phyloP scores from a whole-genome alignment of 1,140 invertebrate genomes.

The Prorops nasuta region DNA sequence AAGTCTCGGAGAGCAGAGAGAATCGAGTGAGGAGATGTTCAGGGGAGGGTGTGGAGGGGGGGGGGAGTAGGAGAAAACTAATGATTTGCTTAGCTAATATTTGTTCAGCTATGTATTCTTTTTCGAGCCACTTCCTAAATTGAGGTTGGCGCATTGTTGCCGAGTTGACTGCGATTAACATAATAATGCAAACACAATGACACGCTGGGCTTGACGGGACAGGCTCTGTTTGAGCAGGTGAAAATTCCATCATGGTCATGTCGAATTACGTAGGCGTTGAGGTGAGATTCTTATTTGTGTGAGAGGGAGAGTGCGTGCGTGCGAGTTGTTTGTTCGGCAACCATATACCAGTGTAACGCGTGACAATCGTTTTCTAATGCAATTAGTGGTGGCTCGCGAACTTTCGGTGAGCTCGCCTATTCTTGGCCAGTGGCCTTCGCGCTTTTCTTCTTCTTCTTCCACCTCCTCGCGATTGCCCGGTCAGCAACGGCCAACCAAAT shows the following conservation, averaged over 20 bases:
- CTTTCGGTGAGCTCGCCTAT: conserved; percentile 18
- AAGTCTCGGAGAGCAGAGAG: too few relatives aligned
- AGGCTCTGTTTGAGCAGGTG: conserved; percentile 53
- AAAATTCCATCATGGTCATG: conserved; percentile 41
- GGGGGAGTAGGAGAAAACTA: conserved; percentile 33
- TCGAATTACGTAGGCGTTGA: conserved; percentile 28
- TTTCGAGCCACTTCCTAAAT: conserved; percentile 54
- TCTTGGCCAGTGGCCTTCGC: background rate
- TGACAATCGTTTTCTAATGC: conserved; percentile 47
- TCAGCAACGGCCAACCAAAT: too few relatives aligned
- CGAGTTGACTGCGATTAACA: conserved; percentile 51
- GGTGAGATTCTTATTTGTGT: too few relatives aligned
- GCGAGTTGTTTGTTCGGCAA: too few relatives aligned
- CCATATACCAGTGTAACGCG: conserved; percentile 11
- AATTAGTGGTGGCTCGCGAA: conserved; percentile 46
- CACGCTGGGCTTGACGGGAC: conserved; percentile 30
- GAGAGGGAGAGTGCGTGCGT: background rate
- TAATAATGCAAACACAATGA: conserved; percentile 58
- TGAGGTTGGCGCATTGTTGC: conserved; percentile 54
- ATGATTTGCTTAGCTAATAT: conserved; percentile 50
- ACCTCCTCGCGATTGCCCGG: too few relatives aligned
- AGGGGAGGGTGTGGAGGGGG: too few relatives aligned
- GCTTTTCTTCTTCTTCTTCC: conserved; percentile 2
- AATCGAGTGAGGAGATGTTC: too few relatives aligned
- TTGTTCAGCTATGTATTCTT: conserved; percentile 41